phyloP scores from a whole-genome alignment of 2,113 vertebrate species.

The Pimephales promelas region DNA sequence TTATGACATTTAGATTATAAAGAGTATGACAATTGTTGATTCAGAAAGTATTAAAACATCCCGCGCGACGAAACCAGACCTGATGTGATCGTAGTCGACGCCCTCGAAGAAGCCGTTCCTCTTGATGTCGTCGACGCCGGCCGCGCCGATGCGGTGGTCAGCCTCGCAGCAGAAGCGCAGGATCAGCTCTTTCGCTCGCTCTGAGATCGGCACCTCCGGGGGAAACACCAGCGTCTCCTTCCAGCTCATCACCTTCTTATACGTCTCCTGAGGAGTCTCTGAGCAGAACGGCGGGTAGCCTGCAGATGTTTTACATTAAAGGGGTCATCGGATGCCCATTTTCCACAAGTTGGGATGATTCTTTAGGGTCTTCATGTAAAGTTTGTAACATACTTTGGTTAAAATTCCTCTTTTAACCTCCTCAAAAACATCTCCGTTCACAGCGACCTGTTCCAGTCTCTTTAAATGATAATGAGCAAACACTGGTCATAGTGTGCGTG shows the following conservation, averaged over 20 bases:
- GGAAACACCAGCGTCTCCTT: constrained; percentile 88
- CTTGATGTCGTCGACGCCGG: constrained; percentile 89
- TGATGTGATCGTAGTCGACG: constrained; percentile 91
- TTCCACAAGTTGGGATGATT: no score
- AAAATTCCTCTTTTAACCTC: no score
- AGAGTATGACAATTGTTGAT: no score
- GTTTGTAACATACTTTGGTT: no score
- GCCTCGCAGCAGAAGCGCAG: constrained; percentile 91
- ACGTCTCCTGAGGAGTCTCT: constrained; percentile 88
- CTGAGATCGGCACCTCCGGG: constrained; percentile 89
- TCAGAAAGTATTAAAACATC: neutral
- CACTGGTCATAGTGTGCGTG: no score
- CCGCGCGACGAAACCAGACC: constrained; percentile 61
- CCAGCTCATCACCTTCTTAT: constrained; percentile 92
- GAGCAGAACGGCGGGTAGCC: constrained; percentile 90
- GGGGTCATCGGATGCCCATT: no score
- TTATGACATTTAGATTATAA: no score
- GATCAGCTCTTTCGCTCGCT: constrained; percentile 89
- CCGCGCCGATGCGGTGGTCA: constrained; percentile 86
- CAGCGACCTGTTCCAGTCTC: no score
- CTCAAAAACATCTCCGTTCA: no score
- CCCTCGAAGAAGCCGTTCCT: constrained; percentile 88
- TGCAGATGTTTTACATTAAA: no score
- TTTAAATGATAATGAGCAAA: no score
- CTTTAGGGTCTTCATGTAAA: no score